A percentile compares a stretch with the other conserved stretches of the same genome.
Evolutionary conservation across 2,797 vertebrate genomes (phyloP).

Genomic region (Lagodon rhomboides): DNA sequence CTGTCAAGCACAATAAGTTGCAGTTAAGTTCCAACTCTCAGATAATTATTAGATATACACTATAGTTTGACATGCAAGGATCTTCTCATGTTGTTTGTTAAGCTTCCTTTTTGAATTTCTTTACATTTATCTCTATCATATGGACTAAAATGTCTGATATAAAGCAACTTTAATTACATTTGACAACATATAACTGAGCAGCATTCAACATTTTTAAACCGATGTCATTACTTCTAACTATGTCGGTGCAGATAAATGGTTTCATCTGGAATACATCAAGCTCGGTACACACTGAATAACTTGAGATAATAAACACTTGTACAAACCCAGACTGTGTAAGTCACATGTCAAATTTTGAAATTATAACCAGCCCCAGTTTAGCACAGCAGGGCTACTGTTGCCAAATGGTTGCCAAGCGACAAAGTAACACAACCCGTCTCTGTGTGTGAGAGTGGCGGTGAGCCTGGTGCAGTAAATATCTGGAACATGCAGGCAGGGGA

Average conservation of each 20-base stretch:
- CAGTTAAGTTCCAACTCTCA: too few species aligned
- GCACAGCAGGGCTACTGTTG: slow-evolving; percentile 39
- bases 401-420: slow-evolving; percentile 72
- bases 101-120: too few species aligned
- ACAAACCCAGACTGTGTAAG: background rate
- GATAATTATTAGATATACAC: too few species aligned
- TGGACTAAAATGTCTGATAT: background rate
- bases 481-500: slow-evolving; percentile 59
- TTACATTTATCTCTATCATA: background rate
- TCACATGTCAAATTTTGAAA: slow-evolving; percentile 24
- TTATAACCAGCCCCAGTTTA: slow-evolving; percentile 26
- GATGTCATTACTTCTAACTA: background rate
- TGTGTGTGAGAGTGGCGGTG: slow-evolving; percentile 31
- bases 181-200: background rate
- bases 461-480: slow-evolving; percentile 17
- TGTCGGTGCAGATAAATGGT: too few species aligned
- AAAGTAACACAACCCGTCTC: slow-evolving; percentile 66
- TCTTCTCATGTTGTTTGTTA: background rate
- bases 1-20: too few species aligned
- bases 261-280: slow-evolving; percentile 5
- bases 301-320: slow-evolving; percentile 5
- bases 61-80: too few species aligned
- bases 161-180: background rate
- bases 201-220: background rate
- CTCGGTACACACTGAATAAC: background rate